These are phyloP conservation scores for Hypocryptadius cinnamomeus DNA, from an alignment of 2,113 vertebrate genomes.

Conservation along the genomic window DNA sequence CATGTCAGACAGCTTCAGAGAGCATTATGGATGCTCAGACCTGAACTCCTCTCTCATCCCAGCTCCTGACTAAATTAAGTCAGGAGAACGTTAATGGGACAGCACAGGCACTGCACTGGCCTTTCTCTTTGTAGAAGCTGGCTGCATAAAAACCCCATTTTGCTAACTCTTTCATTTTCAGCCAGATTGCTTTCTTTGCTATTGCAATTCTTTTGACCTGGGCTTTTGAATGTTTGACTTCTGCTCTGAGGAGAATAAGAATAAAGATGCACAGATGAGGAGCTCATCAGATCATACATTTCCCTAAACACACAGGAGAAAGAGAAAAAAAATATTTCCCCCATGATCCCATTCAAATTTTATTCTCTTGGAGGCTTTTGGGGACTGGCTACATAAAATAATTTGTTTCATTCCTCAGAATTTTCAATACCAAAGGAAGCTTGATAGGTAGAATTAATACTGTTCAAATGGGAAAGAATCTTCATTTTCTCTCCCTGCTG, in stretches of 20 bases:
- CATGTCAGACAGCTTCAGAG: neutral
- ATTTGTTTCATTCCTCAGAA: neutral
- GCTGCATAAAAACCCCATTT: neutral
- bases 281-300: neutral
- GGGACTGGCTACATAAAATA: neutral
- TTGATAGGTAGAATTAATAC: neutral
- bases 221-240: neutral
- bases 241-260: neutral
- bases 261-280: neutral
- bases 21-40: neutral
- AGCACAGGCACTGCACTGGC: neutral
- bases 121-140: neutral
- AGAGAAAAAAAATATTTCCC: neutral
- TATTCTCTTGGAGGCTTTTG: neutral
- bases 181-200: neutral
- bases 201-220: neutral
- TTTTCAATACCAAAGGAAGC: neutral
- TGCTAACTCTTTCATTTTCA: neutral
- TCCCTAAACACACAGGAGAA: neutral
- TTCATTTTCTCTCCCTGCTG: neutral
- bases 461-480: neutral
- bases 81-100: neutral
- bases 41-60: neutral
- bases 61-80: neutral
- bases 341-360: neutral